A percentile compares a stretch with the other conserved stretches of the same genome.
These are phyloP conservation scores for Pantelozetes paolii DNA, from an alignment of 2,888 invertebrate genomes.

Conservation along the genomic window DNA sequence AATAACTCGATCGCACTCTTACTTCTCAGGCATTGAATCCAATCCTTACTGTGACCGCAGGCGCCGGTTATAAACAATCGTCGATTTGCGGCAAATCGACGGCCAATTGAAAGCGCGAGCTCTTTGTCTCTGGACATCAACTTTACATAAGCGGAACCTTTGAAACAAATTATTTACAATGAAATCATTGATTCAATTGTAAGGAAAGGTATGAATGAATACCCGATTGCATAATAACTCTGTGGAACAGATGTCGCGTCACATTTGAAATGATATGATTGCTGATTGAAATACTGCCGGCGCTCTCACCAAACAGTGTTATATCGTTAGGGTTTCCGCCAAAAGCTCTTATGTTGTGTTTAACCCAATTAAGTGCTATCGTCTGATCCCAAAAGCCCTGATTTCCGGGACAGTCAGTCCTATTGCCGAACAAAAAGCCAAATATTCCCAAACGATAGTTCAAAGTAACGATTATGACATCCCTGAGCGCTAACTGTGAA, in stretches of 20 bases:
- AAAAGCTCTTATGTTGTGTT: background rate
- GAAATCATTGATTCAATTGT: background rate
- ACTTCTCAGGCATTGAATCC: background rate
- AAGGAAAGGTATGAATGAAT: background rate
- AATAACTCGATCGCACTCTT: background rate
- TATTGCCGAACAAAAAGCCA: conserved; percentile 7
- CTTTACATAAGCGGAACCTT: conserved; percentile 15
- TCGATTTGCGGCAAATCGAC: background rate
- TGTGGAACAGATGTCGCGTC: background rate
- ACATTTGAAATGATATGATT: conserved; percentile 5
- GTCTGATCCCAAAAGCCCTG: conserved; percentile 27
- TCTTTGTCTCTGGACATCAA: background rate
- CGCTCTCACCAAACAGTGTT: conserved; percentile 14
- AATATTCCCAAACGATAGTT: conserved; percentile 30
- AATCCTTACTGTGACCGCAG: background rate
- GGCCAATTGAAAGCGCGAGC: background rate
- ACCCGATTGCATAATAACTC: conserved; percentile 26
- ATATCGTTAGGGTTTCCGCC: conserved; percentile 12
- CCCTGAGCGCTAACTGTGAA: conserved; percentile 6
- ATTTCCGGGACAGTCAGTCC: conserved; percentile 10
- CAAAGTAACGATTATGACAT: background rate
- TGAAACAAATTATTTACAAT: background rate
- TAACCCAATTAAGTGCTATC: background rate
- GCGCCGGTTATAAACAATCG: background rate
- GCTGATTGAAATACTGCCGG: conserved; percentile 21